Percentiles rank a stretch among this genome's conserved stretches.
phyloP scores from a whole-genome alignment of 1,140 invertebrate genomes.

The Chrysopa pallens region DNA sequence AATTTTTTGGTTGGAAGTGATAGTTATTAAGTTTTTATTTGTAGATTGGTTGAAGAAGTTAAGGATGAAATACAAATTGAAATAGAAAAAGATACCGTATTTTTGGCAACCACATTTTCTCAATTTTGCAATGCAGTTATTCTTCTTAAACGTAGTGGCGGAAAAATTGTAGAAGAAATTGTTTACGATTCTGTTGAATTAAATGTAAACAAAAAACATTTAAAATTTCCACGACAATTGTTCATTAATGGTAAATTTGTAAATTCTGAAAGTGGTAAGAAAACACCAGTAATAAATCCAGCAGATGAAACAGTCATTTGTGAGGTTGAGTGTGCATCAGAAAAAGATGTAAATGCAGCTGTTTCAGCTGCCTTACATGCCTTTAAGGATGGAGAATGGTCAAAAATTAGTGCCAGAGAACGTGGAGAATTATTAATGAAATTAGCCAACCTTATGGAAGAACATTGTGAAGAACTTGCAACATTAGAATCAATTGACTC shows the following conservation, averaged over 20 bases:
- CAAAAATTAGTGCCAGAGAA: conserved; percentile 70
- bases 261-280: conserved; percentile 47
- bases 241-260: conserved; percentile 88
- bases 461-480: conserved; percentile 84
- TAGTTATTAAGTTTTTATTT: conserved; percentile 5
- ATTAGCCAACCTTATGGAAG: conserved; percentile 83
- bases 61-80: conserved; percentile 62
- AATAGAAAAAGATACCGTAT: conserved; percentile 79
- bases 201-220: conserved; percentile 62
- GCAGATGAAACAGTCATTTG: conserved; percentile 68
- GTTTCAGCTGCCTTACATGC: conserved; percentile 71
- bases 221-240: conserved; percentile 72
- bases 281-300: conserved; percentile 61
- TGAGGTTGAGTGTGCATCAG: conserved; percentile 54
- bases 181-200: conserved; percentile 56
- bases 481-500: conserved; percentile 85
- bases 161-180: conserved; percentile 24
- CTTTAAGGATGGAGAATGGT: conserved; percentile 76
- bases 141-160: conserved; percentile 39
- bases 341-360: conserved; percentile 69
- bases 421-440: conserved; percentile 56
- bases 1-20: no score
- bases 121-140: conserved; percentile 59
- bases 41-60: conserved; percentile 75
- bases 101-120: conserved; percentile 76